Evolutionary conservation across 2,797 vertebrate species (phyloP).

Genomic region (Anabas testudineus): DNA sequence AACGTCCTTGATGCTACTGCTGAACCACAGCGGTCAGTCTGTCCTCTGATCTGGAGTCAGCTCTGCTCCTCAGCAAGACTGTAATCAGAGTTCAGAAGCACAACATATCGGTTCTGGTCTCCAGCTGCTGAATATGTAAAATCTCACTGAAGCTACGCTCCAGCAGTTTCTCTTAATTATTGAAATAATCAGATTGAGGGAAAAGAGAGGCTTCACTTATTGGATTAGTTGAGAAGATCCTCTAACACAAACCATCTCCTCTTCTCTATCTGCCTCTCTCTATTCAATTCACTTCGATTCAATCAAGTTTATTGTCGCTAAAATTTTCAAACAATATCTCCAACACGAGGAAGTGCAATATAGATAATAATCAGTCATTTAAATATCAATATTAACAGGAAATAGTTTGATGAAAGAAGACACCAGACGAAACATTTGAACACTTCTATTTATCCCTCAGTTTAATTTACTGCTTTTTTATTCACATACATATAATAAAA

Average conservation of each 20-base stretch:
- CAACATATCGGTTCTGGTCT: conserved; percentile 26
- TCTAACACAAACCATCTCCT: conserved; percentile 52
- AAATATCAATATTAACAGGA: conserved; percentile 27
- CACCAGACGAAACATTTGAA: no score
- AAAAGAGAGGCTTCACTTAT: conserved; percentile 72
- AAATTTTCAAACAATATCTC: conserved; percentile 45
- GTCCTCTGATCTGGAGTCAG: conserved; percentile 28
- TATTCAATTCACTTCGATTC: conserved; percentile 51
- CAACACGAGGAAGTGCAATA: conserved; percentile 26
- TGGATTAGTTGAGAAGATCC: conserved; percentile 74
- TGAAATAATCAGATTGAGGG: conserved; percentile 79
- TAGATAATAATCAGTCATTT: conserved; percentile 53
- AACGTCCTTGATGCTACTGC: background rate
- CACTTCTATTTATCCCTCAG: no score
- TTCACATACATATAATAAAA: background rate
- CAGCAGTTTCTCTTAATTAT: conserved; percentile 82
- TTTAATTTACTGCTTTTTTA: no score
- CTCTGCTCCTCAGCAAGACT: conserved; percentile 11
- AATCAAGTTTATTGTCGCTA: conserved; percentile 54
- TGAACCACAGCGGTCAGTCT: background rate
- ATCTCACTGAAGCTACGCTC: conserved; percentile 71
- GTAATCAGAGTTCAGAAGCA: conserved; percentile 38
- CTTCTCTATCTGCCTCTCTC: conserved; percentile 42
- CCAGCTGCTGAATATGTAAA: conserved; percentile 74
- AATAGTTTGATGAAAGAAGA: conserved; percentile 10